Evolutionary conservation across 2,888 invertebrate species (phyloP), one percentile per base, ranked within the genome.

Genomic region (Eupithecia inturbata): DNA sequence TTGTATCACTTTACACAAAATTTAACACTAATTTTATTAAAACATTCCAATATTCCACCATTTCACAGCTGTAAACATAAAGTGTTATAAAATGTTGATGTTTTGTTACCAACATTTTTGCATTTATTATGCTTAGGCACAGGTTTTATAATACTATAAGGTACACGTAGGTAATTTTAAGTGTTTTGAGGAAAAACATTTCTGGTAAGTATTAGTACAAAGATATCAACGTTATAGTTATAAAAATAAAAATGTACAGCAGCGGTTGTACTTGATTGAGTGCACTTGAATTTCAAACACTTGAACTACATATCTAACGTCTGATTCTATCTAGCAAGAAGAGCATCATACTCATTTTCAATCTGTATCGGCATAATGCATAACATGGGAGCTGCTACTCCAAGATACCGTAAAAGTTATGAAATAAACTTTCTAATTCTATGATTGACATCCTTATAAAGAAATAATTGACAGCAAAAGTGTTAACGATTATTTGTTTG

Each of bases 361-460:
- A 28, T 19, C 31, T 62, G 31, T 31, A 62, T 62, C 31, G 31
- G 62, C 31, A 31, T 31, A 31, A 19, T 31, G 31, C 7, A 14
- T 57, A 26, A 26, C 12, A 57, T 26, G 14, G 62, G 31, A 62
- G 31, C 62, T 22, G 19, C 31, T 57, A 14, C 57, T 57, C 14
- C 26, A 57, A 62, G 63, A 60, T 73, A 77, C 79, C 80, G 76
- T 80, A 79, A 76, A 74, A 78, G 78, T 75, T 77, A 78, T 74
- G 79, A 81, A 81, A 81, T 80, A 69, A 79, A 81, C 82, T 82
- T 83, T 84, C 83, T 83, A 83, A 82, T 79, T 74, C 73, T 80
- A 77, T 73, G 79, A 80, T 81, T 77, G 75, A 78, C 73, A 77
- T 78, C 53, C 67, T 72, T 36, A 14, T 72, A 33, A 62, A 49